phyloP scores from a whole-genome alignment of 2,113 vertebrate species.

The Eurystomus gularis region DNA sequence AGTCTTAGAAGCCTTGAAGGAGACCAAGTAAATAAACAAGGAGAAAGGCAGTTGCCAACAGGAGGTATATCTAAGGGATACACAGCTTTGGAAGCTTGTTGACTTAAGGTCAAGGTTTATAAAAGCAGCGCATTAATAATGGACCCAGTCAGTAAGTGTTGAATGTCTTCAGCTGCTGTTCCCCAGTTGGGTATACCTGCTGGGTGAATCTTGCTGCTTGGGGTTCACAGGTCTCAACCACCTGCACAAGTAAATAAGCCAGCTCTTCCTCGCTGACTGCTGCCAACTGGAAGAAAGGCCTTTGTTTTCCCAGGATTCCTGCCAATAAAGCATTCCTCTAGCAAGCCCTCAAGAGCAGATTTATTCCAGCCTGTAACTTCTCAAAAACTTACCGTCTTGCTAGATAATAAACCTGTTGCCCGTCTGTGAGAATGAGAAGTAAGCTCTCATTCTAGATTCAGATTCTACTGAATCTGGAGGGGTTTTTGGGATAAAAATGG shows the following conservation, averaged over 20 bases:
- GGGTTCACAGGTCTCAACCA: neutral
- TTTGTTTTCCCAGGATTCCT: neutral
- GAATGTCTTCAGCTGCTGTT: neutral
- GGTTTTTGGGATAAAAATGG: neutral
- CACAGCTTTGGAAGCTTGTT: neutral
- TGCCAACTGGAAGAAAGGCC: neutral
- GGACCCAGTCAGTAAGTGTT: neutral
- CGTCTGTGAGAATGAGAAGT: neutral
- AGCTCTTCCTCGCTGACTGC: neutral
- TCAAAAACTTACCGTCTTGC: neutral
- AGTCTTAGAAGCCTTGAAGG: neutral
- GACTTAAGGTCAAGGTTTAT: neutral
- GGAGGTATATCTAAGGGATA: neutral
- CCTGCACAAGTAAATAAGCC: neutral
- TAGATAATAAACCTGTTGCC: neutral
- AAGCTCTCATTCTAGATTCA: neutral
- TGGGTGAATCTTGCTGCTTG: neutral
- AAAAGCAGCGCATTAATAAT: neutral
- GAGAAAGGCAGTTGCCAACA: neutral
- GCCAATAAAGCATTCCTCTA: neutral
- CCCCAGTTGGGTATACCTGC: neutral
- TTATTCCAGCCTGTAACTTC: neutral
- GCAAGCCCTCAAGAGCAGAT: neutral
- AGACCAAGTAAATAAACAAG: neutral
- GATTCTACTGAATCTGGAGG: neutral